Evolutionary conservation across 2,888 invertebrate genomes (phyloP).

Genomic region (Calameuta pallipes): DNA sequence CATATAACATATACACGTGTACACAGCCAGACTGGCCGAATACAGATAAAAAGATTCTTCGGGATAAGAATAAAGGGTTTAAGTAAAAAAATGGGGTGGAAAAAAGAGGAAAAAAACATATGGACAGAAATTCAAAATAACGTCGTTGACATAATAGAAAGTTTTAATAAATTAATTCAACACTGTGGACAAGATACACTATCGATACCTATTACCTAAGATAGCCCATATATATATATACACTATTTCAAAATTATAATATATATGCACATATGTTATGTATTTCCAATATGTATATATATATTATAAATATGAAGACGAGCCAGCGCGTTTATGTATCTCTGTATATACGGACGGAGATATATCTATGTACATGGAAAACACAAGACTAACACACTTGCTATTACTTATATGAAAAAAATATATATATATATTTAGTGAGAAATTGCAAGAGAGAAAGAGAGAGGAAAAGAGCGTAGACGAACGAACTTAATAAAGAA

Average conservation of each 20-base stretch:
- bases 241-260: slow-evolving; percentile 13
- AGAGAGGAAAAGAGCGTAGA: background rate
- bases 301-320: slow-evolving; percentile 24
- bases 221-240: slow-evolving; percentile 12
- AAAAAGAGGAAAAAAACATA: slow-evolving; percentile 19
- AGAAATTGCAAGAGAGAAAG: slow-evolving; percentile 9
- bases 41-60: background rate
- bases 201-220: slow-evolving; percentile 41
- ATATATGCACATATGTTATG: background rate
- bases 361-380: slow-evolving; percentile 27
- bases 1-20: background rate
- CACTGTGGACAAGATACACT: slow-evolving; percentile 27
- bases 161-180: slow-evolving; percentile 55
- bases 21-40: background rate
- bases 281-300: slow-evolving; percentile 4
- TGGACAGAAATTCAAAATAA: slow-evolving; percentile 27
- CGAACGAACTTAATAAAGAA: slow-evolving; percentile 12
- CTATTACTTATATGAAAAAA: slow-evolving; percentile 34
- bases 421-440: slow-evolving; percentile 22
- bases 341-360: slow-evolving; percentile 23
- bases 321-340: slow-evolving; percentile 30
- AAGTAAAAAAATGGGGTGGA: background rate
- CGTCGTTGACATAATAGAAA: slow-evolving; percentile 46
- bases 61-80: background rate
- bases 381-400: slow-evolving; percentile 36